A percentile compares a stretch with the other conserved stretches of the same genome.
These are phyloP conservation scores for Sitta carolinensis DNA, from an alignment of 2,797 vertebrate genomes.

Conservation along the genomic window DNA sequence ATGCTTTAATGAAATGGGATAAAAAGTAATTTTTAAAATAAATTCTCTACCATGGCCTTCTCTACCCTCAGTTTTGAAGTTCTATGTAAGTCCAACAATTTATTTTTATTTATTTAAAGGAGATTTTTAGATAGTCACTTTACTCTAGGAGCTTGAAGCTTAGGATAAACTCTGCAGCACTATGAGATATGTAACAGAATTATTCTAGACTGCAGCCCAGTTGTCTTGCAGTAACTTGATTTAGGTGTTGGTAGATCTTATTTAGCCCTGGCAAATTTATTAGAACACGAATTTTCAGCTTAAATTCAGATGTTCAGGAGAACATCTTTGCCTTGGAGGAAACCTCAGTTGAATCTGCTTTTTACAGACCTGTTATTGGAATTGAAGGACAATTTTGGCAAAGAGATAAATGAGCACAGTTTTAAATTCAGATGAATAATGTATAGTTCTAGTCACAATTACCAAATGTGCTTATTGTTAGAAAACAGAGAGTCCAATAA, in stretches of 20 bases:
- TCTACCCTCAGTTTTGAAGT: neutral
- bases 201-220: neutral
- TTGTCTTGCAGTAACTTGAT: neutral
- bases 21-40: neutral
- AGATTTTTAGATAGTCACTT: neutral
- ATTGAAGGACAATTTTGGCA: neutral
- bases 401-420: neutral
- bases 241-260: neutral
- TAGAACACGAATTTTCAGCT: neutral
- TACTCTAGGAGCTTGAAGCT: neutral
- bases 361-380: neutral
- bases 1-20: neutral
- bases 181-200: neutral
- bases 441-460: neutral
- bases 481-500: constrained; percentile 47
- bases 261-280: neutral
- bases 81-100: neutral
- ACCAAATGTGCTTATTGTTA: constrained; percentile 47
- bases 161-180: neutral
- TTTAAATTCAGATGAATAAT: neutral
- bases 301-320: neutral
- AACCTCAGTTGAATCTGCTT: neutral
- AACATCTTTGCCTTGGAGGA: neutral
- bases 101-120: neutral
- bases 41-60: neutral